Evolutionary conservation across 1,140 invertebrate genomes (phyloP), one percentile per base, ranked within the genome.

Genomic region (Samia ricini): DNA sequence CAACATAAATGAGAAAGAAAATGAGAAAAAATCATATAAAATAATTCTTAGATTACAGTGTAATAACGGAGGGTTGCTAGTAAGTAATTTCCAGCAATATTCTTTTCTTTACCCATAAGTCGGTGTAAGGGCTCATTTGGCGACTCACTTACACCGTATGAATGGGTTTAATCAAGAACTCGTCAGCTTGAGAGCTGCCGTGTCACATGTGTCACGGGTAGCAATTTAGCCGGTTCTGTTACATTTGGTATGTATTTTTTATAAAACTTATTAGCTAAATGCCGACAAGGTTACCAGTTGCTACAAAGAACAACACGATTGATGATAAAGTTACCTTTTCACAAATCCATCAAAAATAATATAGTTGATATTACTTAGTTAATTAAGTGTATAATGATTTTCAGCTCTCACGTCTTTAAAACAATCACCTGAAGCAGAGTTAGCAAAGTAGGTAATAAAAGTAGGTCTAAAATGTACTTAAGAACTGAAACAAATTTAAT

Each of bases 141-240:
- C 57, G 57, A 52, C 50, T 59, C 57, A 59, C 21, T 59, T 48
- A 22, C 49, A 12, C 18, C 6, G 26, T 18, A 19, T 59, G 57
- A 59, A 59, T 49, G 24, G 57, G 20, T 59, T 50, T 59, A 59
- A 59, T 59, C 57, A 59, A 59, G 57, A 59, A 24, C 42, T 42
- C 56, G 24, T 42, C 20, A 50, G 57, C 10, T 26, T 18, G 42
- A 50, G 22, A 50, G 20, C 48, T 24, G 24, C 26, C 55, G 15
- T 50, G 22, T 24, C 21, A 36, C 19, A 42, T 57, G 7, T 19
- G 33, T 36, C 12, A 57, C 18, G 20, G 20, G 24, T 26, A 42
- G 36, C 33, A 42, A 42, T 42, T 42, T 42, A 42, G 0, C 33
- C 33, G 33, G 10, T 48, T 59, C 24, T 3, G 57, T 18, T 49